Base-by-base conservation (phyloP, 2,888 invertebrate genomes). In the Uropetala carovei region DNA sequence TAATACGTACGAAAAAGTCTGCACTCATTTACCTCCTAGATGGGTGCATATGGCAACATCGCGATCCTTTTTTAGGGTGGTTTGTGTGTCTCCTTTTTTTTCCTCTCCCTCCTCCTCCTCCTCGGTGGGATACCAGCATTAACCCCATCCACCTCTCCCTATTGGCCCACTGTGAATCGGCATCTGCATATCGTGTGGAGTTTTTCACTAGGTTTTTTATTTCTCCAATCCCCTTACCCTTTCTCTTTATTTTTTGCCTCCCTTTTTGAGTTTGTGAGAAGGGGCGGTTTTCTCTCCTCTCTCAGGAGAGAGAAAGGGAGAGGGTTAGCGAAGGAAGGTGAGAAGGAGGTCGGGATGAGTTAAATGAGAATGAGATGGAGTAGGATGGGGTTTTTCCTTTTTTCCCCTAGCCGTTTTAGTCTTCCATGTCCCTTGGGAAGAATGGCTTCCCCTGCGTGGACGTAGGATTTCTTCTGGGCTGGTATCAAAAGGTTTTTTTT, bases 121-220 rank as follows among this genome's bases (percentile, higher is more conserved):
- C 22, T 22, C 22, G 13, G 75, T 11, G 68, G 68, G 68, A 18
- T 13, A 68, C 13, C 18, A 22, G 68, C 68, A 75, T 75, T 27
- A 13, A 43, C 22, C n/a, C 75, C 10, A 22, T 11, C 75, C 75
- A 75, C 75, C 18, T 9, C 68, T 68, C 68, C 68, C 68, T n/a
- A 68, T 68, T 27, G 75, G 75, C 22, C 75, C 75, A 27, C 27
- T 75, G 22, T 75, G 27, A 22, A 27, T 75, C 75, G 75, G 22
- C 75, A 75, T 75, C 75, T 75, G 75, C 75, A 75, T 75, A 75
- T 75, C 75, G 75, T 75, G 75, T 75, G 75, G 27, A 75, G 75
- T 75, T 75, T 75, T 75, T 75, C 75, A 27, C 75, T 75, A 10
- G 22, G 22, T 22, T 75, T 68, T 68, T 75, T 68, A 27, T 13